phyloP scores from a whole-genome alignment of 2,113 vertebrate species.

The Agelaius tricolor region DNA sequence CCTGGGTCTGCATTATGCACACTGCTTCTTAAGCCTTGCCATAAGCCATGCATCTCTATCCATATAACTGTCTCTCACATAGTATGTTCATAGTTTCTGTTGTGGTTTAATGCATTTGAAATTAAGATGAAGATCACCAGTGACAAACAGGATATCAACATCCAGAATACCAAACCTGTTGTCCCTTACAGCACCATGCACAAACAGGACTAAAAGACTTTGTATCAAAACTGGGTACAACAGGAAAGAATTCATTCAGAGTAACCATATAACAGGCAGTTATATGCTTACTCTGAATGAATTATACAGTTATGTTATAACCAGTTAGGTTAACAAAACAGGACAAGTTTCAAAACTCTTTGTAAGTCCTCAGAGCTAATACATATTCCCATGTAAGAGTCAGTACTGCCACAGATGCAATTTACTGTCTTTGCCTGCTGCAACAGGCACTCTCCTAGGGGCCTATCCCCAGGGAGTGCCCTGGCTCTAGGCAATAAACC shows the following conservation, averaged over 20 bases:
- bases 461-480: neutral
- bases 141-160: neutral
- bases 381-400: neutral
- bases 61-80: neutral
- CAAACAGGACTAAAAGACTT: neutral
- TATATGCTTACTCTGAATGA: no score
- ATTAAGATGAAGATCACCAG: neutral
- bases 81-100: neutral
- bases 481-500: neutral
- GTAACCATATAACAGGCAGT: neutral
- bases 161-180: neutral
- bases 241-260: neutral
- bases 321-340: neutral
- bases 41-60: neutral
- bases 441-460: neutral
- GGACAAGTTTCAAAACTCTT: neutral
- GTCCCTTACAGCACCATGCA: neutral
- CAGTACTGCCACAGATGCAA: neutral
- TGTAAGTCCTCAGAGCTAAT: neutral
- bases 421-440: neutral
- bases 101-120: neutral
- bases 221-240: neutral
- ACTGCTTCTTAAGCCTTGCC: neutral
- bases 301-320: no score
- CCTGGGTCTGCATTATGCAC: neutral